phyloP scores from a whole-genome alignment of 1,140 invertebrate genomes.

The Drosophila miranda region DNA sequence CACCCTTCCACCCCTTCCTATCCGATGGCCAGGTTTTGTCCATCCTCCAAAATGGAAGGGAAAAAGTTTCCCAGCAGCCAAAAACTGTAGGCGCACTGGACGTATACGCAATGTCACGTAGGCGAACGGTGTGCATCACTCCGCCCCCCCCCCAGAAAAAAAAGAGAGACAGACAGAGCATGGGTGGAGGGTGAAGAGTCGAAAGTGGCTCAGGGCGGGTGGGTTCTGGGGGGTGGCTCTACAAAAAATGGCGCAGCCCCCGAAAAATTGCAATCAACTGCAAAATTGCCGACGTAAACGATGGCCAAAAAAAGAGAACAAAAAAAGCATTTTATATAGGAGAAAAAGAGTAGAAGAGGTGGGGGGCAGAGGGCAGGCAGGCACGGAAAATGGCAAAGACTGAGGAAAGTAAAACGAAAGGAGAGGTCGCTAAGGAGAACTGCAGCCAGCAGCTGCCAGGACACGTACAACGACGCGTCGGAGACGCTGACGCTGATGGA shows the following conservation, averaged over 20 bases:
- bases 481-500: conserved; percentile 52
- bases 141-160: background rate
- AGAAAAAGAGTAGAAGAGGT: background rate
- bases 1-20: background rate
- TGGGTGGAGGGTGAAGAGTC: background rate
- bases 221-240: too few species aligned
- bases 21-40: background rate
- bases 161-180: conserved; percentile 10
- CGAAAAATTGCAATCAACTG: conserved; percentile 82
- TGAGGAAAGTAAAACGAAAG: conserved; percentile 6
- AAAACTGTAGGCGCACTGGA: conserved; percentile 60
- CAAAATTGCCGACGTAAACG: conserved; percentile 81
- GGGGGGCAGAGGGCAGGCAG: background rate
- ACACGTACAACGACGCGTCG: conserved; percentile 69
- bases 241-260: conserved; percentile 67
- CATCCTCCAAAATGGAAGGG: too few species aligned
- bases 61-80: conserved; percentile 3
- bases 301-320: conserved; percentile 53
- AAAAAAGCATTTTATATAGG: conserved; percentile 32
- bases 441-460: conserved; percentile 75
- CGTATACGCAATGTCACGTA: conserved; percentile 74
- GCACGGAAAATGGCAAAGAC: conserved; percentile 21
- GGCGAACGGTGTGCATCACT: conserved; percentile 20
- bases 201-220: too few species aligned
- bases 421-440: conserved; percentile 29